phyloP scores from a whole-genome alignment of 2,797 vertebrate genomes.

The Darevskia nairensis region DNA sequence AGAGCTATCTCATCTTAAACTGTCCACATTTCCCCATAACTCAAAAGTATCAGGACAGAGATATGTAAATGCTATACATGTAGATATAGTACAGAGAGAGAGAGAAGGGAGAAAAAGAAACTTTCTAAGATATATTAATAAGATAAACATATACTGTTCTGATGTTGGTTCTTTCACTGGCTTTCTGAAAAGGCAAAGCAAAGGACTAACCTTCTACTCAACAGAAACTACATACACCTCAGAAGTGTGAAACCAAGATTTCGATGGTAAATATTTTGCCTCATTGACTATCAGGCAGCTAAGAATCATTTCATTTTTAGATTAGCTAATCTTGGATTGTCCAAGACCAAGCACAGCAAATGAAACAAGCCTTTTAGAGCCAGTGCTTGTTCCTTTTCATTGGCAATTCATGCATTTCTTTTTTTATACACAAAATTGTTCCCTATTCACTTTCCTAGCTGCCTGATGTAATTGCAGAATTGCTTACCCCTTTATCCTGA shows the following conservation, averaged over 20 bases:
- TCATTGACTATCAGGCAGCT: background rate
- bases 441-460: slow-evolving; percentile 6
- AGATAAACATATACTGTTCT: background rate
- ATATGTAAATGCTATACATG: background rate
- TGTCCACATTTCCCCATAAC: background rate
- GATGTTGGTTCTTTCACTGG: background rate
- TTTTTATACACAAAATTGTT: background rate
- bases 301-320: slow-evolving; percentile 24
- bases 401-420: slow-evolving; percentile 6
- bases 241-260: slow-evolving; percentile 4
- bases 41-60: background rate
- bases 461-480: slow-evolving; percentile 15
- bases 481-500: background rate
- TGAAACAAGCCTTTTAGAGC: background rate
- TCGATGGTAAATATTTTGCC: background rate
- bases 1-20: slow-evolving; percentile 27
- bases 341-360: slow-evolving; percentile 30
- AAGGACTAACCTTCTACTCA: slow-evolving; percentile 23
- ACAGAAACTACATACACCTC: slow-evolving; percentile 25
- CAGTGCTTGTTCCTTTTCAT: background rate
- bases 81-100: background rate
- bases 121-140: background rate
- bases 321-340: slow-evolving; percentile 7
- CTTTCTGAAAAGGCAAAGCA: slow-evolving; percentile 20
- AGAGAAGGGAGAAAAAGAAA: background rate